A percentile compares a stretch with the other conserved stretches of the same genome.
Conservation (phyloP, 2,113 vertebrate species). For the Circaetus gallicus region DNA sequence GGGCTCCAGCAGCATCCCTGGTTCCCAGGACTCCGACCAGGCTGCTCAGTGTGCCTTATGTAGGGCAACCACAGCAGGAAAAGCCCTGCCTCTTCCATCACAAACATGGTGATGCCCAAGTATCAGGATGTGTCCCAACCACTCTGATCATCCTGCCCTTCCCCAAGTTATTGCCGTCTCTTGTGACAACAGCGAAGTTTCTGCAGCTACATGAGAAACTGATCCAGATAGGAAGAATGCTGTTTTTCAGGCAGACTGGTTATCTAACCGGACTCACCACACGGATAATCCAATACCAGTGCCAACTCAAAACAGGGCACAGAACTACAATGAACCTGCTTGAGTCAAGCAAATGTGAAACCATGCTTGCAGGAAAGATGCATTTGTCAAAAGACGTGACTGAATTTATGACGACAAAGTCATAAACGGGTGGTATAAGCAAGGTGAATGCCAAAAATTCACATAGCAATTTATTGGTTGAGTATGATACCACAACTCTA, state of each 20-base stretch:
- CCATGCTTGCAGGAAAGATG: background rate
- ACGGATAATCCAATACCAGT: background rate
- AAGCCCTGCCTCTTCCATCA: background rate
- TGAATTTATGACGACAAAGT: background rate
- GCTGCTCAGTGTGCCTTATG: rapidly evolving
- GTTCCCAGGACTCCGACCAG: background rate
- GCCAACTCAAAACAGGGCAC: background rate
- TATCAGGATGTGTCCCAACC: background rate
- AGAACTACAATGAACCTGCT: background rate
- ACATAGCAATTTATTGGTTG: background rate
- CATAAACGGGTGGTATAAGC: background rate
- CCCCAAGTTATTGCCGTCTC: background rate
- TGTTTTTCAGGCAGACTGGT: background rate
- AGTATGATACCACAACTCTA: background rate
- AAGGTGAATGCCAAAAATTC: background rate
- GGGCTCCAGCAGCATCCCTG: background rate
- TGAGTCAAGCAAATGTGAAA: background rate
- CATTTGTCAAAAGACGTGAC: background rate
- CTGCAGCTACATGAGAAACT: background rate
- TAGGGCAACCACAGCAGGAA: background rate
- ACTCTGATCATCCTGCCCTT: background rate
- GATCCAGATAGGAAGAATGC: background rate
- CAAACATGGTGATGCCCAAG: background rate
- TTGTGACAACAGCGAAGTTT: background rate
- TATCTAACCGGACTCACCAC: background rate